Percentiles rank a stretch among this genome's conserved stretches.
Evolutionary conservation across 2,888 invertebrate genomes (phyloP).

Genomic region (Cremastinae sp.): DNA sequence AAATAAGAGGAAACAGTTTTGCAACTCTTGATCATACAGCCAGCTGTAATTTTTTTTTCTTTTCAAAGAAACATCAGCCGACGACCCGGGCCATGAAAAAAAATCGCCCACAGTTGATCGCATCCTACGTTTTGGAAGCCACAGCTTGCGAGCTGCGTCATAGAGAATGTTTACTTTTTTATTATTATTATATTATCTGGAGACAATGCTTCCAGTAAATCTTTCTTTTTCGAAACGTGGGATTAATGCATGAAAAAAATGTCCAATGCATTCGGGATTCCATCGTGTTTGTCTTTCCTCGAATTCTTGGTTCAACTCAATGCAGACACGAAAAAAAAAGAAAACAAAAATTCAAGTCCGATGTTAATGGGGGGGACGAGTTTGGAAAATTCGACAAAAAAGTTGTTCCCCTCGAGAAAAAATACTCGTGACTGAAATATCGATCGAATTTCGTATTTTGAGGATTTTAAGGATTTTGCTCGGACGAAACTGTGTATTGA

Average conservation of each 20-base stretch:
- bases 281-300: neutral
- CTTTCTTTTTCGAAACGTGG: slow-evolving; percentile 35
- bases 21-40: neutral
- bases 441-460: neutral
- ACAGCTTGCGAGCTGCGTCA: slow-evolving; percentile 34
- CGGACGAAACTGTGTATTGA: neutral
- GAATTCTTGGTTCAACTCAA: neutral
- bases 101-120: slow-evolving; percentile 37
- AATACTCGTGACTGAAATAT: neutral
- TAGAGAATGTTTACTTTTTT: slow-evolving; percentile 9
- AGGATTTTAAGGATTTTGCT: neutral
- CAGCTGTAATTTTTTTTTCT: slow-evolving; percentile 6
- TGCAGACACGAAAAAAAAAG: neutral
- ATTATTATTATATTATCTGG: slow-evolving; percentile 8
- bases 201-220: slow-evolving; percentile 36
- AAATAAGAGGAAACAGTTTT: too few species aligned
- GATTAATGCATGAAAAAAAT: slow-evolving; percentile 5
- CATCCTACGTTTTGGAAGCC: slow-evolving; percentile 37
- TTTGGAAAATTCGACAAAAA: neutral
- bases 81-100: slow-evolving; percentile 34
- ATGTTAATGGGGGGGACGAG: neutral
- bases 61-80: slow-evolving; percentile 16
- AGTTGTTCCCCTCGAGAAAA: neutral
- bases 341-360: neutral
- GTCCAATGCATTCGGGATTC: neutral